A percentile compares a stretch with the other conserved stretches of the same genome.
Conservation (phyloP, 2,888 invertebrate species). For the Furcula furcula region DNA sequence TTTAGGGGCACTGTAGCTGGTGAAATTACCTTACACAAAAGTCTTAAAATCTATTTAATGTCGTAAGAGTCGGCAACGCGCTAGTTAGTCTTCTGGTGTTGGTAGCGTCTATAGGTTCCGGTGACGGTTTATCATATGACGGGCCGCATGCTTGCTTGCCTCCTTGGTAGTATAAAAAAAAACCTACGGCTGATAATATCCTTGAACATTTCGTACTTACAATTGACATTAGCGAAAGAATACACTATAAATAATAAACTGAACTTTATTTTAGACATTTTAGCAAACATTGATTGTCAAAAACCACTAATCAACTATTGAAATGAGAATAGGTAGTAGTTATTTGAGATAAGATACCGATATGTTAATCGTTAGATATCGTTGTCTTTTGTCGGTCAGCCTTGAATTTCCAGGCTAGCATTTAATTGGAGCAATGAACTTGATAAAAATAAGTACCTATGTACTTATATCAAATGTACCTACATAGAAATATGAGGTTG, state of each 20-base stretch:
- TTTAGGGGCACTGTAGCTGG: too few relatives aligned
- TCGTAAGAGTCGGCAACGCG: too few relatives aligned
- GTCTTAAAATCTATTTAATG: too few relatives aligned
- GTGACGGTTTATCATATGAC: too few relatives aligned
- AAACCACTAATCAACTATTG: constrained; percentile 1
- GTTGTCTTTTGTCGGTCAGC: constrained; percentile 1
- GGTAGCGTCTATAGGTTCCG: too few relatives aligned
- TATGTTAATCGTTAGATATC: background rate
- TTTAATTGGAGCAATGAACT: constrained; percentile 3
- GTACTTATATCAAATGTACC: too few relatives aligned
- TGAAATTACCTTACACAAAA: too few relatives aligned
- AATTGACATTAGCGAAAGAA: constrained; percentile 28
- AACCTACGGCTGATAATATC: too few relatives aligned
- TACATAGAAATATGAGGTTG: too few relatives aligned
- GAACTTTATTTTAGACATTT: constrained; percentile 38
- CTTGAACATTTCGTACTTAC: constrained; percentile 28
- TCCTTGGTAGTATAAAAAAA: too few relatives aligned
- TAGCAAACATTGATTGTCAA: constrained; percentile 3
- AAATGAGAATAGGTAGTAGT: constrained; percentile 4
- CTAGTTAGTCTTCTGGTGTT: too few relatives aligned
- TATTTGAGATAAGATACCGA: constrained; percentile 1
- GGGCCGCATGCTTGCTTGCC: too few relatives aligned
- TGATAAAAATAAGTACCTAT: background rate
- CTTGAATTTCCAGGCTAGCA: constrained; percentile 10
- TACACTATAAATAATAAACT: constrained; percentile 33